phyloP scores from a whole-genome alignment of 2,888 invertebrate species.

The Argynnis bischoffii region DNA sequence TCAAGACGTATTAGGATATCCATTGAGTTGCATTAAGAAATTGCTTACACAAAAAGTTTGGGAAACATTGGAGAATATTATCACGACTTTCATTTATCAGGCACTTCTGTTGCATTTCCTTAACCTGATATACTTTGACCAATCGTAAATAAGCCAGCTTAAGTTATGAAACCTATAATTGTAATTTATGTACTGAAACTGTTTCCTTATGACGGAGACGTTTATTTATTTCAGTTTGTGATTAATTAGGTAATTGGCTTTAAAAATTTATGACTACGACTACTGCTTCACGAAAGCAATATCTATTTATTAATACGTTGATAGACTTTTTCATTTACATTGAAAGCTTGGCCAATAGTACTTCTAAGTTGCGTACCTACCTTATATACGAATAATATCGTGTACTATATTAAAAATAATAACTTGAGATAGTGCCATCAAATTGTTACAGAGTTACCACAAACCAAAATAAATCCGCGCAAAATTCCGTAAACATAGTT shows the following conservation, averaged over 20 bases:
- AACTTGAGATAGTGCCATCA: no score
- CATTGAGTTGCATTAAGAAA: background rate
- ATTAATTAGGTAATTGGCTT: constrained; percentile 13
- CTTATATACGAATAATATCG: no score
- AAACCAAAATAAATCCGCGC: no score
- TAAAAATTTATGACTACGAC: constrained; percentile 1
- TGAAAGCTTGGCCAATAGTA: no score
- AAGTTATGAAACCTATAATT: constrained; percentile 41
- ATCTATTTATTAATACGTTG: no score
- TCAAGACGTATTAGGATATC: background rate
- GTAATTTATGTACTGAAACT: constrained; percentile 41
- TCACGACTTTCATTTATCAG: constrained; percentile 36
- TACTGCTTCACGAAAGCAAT: no score
- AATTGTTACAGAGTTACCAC: no score
- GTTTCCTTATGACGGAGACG: constrained; percentile 32
- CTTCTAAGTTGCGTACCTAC: no score
- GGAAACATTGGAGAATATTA: constrained; percentile 7
- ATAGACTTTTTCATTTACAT: no score
- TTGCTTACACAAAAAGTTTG: background rate
- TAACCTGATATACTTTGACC: constrained; percentile 36
- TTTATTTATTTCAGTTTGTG: constrained; percentile 22
- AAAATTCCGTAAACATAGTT: no score
- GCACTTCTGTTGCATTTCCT: constrained; percentile 37
- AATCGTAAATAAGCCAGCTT: constrained; percentile 38
- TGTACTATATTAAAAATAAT: no score